Base-by-base conservation (phyloP, 1,140 invertebrate species). In the Bombus impatiens region DNA sequence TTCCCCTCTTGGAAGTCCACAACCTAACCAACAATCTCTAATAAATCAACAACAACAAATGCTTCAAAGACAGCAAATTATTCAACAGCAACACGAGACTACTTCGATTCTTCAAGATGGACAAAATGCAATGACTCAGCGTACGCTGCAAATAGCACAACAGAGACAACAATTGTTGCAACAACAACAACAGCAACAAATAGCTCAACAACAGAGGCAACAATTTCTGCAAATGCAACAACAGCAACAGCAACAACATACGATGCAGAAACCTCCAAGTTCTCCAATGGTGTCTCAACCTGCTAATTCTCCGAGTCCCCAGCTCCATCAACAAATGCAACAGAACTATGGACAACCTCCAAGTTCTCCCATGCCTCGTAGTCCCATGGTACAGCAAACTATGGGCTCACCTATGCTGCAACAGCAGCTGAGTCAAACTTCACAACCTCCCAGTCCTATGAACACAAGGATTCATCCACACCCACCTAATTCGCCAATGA, bases 311-410 rank as follows among this genome's bases (percentile, higher is more conserved):
- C 96, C 96, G 0, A 96, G 94, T 90, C 95, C 96, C 42, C 96
- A 96, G 37, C 94, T 96, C 76, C 95, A 95, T 84, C 95, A 95
- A 78, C 95, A 96, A 83, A 95, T 96, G 57, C 95, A 96, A 86
- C 94, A 94, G 72, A 93, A 92, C 87, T 95, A 95, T 70, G 94
- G 93, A 9, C 96, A 96, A 76, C 96, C 96, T 32, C 96, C 97
- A 2, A 96, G 95, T 72, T 97, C 97, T 1, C 97, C 97, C 0
- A 95, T 97, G 90, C 96, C 96, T 9, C 95, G 97, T 40, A 97
- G 96, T 89, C 96, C 97, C 5, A 95, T 96, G 87, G 93, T 96
- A 25, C 96, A 96, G 44, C 94, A 96, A 68, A 93, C 95, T 3
- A 96, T 96, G 88, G 95, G 94, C 10, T 96, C 96, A 76, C 96